Conservation (phyloP, 1,140 invertebrate genomes). For the Batillaria attramentaria region DNA sequence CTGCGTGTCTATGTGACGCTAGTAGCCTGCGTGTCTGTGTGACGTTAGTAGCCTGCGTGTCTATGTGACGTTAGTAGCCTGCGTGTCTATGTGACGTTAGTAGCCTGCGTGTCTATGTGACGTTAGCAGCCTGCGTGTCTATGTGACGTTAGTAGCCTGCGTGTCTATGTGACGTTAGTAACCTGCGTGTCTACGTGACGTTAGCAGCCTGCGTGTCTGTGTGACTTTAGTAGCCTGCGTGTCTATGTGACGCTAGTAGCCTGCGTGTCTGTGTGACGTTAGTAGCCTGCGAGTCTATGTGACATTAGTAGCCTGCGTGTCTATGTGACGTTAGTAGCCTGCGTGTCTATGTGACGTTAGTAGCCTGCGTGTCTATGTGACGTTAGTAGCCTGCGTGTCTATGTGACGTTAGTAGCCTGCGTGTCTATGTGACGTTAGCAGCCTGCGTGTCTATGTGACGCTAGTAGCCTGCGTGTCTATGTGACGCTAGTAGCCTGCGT, state of each 20-base stretch:
- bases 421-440: not conserved
- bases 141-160: slow-evolving; percentile 38
- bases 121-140: not conserved
- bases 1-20: no score
- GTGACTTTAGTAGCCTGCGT: not conserved
- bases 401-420: not conserved
- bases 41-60: not conserved
- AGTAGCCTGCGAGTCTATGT: no score
- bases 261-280: not conserved
- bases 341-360: no score
- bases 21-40: not conserved
- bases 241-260: not conserved
- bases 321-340: slow-evolving; percentile 37
- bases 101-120: not conserved
- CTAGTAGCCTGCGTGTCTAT: not conserved
- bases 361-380: not conserved
- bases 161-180: no score
- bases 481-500: slow-evolving; percentile 44
- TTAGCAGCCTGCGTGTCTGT: not conserved
- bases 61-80: not conserved
- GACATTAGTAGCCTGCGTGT: not conserved
- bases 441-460: not conserved
- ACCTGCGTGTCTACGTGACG: not conserved
- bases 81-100: not conserved
- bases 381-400: not conserved